Conservation (phyloP, 1,140 invertebrate genomes). For the Oppia nitens region DNA sequence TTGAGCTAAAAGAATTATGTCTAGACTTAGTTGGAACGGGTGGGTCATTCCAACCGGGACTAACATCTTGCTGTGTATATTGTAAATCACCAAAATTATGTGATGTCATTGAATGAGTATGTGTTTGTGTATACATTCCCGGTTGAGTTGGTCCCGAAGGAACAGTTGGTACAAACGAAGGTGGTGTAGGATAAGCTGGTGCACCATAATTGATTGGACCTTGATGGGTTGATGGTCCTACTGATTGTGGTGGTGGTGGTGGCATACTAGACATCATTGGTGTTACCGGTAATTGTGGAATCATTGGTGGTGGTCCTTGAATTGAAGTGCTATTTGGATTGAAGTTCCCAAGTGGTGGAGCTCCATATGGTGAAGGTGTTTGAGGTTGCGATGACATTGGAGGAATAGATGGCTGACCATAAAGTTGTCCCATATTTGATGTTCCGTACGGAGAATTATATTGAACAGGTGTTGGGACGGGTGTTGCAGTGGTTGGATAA, state of each 20-base stretch:
- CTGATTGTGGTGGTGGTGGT: too few relatives aligned
- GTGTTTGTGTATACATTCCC: too few relatives aligned
- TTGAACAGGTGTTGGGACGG: background rate
- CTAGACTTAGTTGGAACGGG: background rate
- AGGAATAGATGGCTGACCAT: background rate
- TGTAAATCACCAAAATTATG: background rate
- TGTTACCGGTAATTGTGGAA: background rate
- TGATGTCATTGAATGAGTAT: too few relatives aligned
- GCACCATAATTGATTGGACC: too few relatives aligned
- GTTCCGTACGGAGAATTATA: background rate
- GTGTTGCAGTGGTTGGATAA: background rate
- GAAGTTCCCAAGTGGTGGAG: too few relatives aligned
- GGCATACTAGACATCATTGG: background rate
- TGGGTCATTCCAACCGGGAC: background rate
- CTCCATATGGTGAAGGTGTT: background rate
- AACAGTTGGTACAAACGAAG: background rate
- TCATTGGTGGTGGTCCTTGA: too few relatives aligned
- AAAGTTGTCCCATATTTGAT: background rate
- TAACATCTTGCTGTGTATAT: background rate
- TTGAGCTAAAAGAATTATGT: background rate
- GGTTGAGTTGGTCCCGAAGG: background rate
- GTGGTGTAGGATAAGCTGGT: too few relatives aligned
- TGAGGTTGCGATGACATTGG: background rate
- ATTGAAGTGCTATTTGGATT: too few relatives aligned
- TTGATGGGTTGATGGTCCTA: too few relatives aligned